These are phyloP conservation scores for Drosophila lutescens DNA, from an alignment of 2,888 invertebrate species.

Conservation along the genomic window DNA sequence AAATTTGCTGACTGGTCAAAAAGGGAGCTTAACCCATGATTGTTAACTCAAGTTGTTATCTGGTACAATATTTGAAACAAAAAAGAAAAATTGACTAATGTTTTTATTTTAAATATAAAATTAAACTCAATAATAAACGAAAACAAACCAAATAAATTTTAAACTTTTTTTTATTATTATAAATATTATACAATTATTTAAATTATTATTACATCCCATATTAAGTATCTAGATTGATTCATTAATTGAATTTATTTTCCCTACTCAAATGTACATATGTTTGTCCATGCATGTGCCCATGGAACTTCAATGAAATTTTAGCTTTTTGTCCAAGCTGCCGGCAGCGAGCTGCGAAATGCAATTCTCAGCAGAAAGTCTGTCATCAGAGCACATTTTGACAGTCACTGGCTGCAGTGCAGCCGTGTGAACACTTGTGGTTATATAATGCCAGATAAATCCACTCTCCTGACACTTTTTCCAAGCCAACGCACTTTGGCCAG, in stretches of 20 bases:
- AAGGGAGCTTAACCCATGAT: constrained; percentile 18
- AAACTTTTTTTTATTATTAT: not conserved
- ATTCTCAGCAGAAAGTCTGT: constrained; percentile 35
- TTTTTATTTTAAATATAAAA: no score
- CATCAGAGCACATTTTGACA: constrained; percentile 3
- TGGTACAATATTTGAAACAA: not conserved
- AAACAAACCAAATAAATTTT: not conserved
- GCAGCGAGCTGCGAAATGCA: constrained; percentile 17
- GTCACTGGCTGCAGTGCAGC: constrained; percentile 1
- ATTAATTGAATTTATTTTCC: not conserved
- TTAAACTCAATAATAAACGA: no score
- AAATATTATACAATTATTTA: not conserved
- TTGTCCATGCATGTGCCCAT: not conserved
- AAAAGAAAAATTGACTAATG: not conserved
- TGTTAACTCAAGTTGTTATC: not conserved
- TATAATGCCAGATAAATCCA: constrained; percentile 8
- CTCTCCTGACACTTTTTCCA: not conserved
- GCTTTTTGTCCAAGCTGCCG: not conserved
- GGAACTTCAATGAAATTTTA: constrained; percentile 33
- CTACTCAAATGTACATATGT: not conserved
- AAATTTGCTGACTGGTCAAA: constrained; percentile 35
- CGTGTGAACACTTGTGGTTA: constrained; percentile 24
- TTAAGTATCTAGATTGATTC: not conserved
- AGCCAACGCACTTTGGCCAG: not conserved
- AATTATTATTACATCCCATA: not conserved